Evolutionary conservation across 1,140 invertebrate species (phyloP).

Genomic region (Panulirus ornatus): DNA sequence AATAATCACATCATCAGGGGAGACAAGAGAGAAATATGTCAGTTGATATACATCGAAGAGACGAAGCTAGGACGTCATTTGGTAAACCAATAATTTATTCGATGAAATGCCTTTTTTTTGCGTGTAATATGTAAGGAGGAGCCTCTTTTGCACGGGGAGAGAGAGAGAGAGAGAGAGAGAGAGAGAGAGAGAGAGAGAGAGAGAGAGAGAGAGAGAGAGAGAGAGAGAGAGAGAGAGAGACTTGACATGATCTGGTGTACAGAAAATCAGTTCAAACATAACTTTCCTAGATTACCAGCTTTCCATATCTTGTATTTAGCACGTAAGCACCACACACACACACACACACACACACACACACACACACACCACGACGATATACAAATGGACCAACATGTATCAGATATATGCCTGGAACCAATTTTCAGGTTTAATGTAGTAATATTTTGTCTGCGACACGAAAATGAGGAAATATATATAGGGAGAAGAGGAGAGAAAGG

Average conservation of each 20-base stretch:
- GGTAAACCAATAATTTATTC: no score
- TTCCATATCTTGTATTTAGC: background rate
- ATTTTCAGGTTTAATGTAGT: no score
- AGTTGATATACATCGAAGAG: no score
- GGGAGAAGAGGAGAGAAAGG: background rate
- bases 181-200: conserved; percentile 41
- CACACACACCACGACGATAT: background rate
- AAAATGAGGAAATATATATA: no score
- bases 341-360: conserved; percentile 17
- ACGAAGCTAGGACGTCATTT: no score
- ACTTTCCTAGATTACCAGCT: no score
- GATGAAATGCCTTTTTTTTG: background rate
- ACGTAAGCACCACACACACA: background rate
- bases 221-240: background rate
- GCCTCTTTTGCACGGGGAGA: background rate
- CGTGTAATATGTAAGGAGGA: background rate
- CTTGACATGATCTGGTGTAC: background rate
- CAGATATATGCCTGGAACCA: no score
- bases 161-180: conserved; percentile 37
- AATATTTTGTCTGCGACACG: no score
- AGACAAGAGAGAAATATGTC: no score
- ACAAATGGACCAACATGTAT: background rate
- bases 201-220: conserved; percentile 18
- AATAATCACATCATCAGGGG: no score
- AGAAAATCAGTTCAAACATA: no score